Conservation (phyloP, 2,797 vertebrate genomes). For the Perodicticus potto region DNA sequence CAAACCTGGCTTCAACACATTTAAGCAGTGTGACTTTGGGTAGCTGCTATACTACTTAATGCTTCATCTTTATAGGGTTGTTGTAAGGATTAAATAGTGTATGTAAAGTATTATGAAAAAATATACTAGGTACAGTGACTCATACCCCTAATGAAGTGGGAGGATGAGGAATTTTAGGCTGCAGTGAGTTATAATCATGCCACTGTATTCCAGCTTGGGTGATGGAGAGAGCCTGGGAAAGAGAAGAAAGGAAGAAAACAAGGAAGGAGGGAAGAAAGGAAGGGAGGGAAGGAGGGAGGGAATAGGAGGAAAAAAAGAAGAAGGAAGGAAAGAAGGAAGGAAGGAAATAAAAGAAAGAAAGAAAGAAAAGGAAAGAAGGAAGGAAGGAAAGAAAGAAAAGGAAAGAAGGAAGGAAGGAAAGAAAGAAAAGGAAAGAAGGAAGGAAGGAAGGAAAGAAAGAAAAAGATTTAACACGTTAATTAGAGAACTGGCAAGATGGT, state of each 20-base stretch:
- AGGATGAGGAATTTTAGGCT: no score
- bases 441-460: no score
- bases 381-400: not conserved
- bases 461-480: not conserved
- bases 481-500: not conserved
- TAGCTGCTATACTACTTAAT: not conserved
- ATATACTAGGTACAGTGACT: not conserved
- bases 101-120: not conserved
- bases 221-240: not conserved
- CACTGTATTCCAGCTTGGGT: no score
- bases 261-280: no score
- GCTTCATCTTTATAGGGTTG: not conserved
- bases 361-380: no score
- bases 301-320: not conserved
- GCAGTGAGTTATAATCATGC: no score
- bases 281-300: no score
- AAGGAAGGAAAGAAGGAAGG: no score
- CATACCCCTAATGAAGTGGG: not conserved
- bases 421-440: no score
- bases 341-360: fast-evolving
- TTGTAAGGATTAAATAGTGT: slow-evolving; percentile 41
- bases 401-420: no score
- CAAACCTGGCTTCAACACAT: not conserved
- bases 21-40: not conserved
- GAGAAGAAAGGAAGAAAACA: not conserved